These are phyloP conservation scores for Apamea sordens DNA, from an alignment of 2,888 invertebrate species.

Conservation along the genomic window DNA sequence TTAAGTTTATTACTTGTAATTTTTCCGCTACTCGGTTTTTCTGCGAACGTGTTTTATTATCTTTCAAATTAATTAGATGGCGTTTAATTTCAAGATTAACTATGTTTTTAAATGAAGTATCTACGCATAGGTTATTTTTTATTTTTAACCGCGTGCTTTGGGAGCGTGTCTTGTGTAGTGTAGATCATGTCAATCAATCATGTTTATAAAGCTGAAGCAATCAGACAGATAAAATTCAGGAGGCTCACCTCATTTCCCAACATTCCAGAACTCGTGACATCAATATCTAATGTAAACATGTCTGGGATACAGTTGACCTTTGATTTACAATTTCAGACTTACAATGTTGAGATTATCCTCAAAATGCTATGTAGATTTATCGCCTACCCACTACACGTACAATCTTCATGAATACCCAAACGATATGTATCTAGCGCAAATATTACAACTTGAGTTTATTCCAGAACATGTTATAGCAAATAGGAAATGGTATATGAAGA, in stretches of 20 bases:
- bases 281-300: conserved; percentile 65
- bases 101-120: conserved; percentile 43
- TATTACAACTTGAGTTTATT: conserved; percentile 53
- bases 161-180: background rate
- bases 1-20: conserved; percentile 68
- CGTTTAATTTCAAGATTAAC: conserved; percentile 69
- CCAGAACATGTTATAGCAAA: conserved; percentile 48
- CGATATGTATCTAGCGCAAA: conserved; percentile 53
- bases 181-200: conserved; percentile 3
- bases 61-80: conserved; percentile 68
- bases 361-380: conserved; percentile 56
- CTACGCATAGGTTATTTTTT: conserved; percentile 28
- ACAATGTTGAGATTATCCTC: conserved; percentile 49
- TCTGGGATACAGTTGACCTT: conserved; percentile 66
- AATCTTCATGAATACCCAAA: conserved; percentile 45
- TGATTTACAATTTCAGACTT: conserved; percentile 66
- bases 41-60: conserved; percentile 65
- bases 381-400: conserved; percentile 36
- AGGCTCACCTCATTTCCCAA: conserved; percentile 56
- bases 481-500: conserved; percentile 53
- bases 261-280: conserved; percentile 67
- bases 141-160: background rate
- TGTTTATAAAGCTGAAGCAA: conserved; percentile 39
- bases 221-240: conserved; percentile 57
- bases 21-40: conserved; percentile 67